Percentiles rank a stretch among this genome's conserved stretches.
phyloP scores from a whole-genome alignment of 2,113 vertebrate genomes.

The Bujurquina vittata region DNA sequence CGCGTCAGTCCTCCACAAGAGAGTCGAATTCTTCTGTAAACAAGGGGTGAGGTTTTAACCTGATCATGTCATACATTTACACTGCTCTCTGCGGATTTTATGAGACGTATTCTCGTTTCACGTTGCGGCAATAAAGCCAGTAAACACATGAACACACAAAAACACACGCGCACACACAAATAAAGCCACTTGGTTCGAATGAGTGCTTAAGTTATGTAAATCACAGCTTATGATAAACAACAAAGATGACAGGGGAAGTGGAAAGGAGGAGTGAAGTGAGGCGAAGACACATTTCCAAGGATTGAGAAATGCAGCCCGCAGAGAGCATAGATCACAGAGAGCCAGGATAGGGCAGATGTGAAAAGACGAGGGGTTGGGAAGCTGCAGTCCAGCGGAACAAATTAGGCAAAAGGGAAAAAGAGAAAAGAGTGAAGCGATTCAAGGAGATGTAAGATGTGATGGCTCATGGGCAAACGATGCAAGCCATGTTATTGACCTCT shows the following conservation, averaged over 20 bases:
- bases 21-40: conserved; percentile 51
- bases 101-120: conserved; percentile 23
- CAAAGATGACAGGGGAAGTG: conserved; percentile 35
- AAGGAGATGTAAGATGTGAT: conserved; percentile 40
- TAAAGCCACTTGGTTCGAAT: conserved; percentile 36
- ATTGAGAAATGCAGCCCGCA: conserved; percentile 30
- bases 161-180: conserved; percentile 32
- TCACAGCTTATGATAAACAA: conserved; percentile 60
- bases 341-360: conserved; percentile 18
- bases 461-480: conserved; percentile 60
- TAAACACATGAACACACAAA: conserved; percentile 36
- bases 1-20: conserved; percentile 21
- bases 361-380: neutral
- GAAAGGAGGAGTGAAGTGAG: conserved; percentile 34
- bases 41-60: conserved; percentile 62
- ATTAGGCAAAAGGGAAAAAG: conserved; percentile 58
- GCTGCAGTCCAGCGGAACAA: conserved; percentile 45
- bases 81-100: conserved; percentile 42
- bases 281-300: conserved; percentile 36
- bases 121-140: conserved; percentile 30
- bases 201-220: conserved; percentile 75
- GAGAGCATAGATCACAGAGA: conserved; percentile 24
- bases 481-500: conserved; percentile 69
- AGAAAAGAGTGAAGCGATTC: conserved; percentile 38
- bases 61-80: conserved; percentile 60